Base-by-base conservation (phyloP, 2,888 invertebrate genomes). In the Orthosia gracilis region DNA sequence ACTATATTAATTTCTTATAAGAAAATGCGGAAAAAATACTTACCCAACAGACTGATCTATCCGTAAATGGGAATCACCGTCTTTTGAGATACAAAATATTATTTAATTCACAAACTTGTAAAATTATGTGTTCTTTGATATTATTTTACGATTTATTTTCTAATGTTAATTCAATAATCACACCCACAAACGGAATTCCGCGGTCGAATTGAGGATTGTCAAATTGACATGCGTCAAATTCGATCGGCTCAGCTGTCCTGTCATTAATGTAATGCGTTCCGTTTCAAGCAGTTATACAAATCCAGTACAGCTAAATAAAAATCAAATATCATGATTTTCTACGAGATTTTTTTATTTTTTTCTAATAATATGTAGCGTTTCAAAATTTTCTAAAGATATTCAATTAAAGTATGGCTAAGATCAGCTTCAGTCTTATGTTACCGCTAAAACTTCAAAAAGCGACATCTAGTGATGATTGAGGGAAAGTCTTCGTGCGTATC, bases 131-230 rank as follows among this genome's bases (percentile, higher is more conserved):
- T 73, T 72, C 17, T 73, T 59, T 50, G 66, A 65, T 84, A 83
- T 84, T 81, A 79, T 65, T 80, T 79, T 78, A 74, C 73, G 61
- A 80, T 73, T 72, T 79, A 77, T 69, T 76, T 77, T 79, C 55
- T 71, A 76, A 76, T 69, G 87, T 85, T 86, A 80, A 81, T 85
- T 75, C 73, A 76, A 69, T 77, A 87, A 79, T 89, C 91, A 92
- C 93, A 92, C 92, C 92, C 92, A 91, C 89, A 89, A 94, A 93
- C 93, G 92, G 92, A 94, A 93, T 92, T 88, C 86, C 87, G 85
- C 86, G 89, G 88, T 83, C 86, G 85, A 83, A 90, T 89, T 89
- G 90, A 89, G 85, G 84, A 76, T 76, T 87, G 86, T 85, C 86
- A 87, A 63, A 17, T 65, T 86, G 77, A 77, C 69, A 81, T 83